These are phyloP conservation scores for Lasioglossum pauxillum DNA, from an alignment of 2,888 invertebrate genomes.

Conservation along the genomic window DNA sequence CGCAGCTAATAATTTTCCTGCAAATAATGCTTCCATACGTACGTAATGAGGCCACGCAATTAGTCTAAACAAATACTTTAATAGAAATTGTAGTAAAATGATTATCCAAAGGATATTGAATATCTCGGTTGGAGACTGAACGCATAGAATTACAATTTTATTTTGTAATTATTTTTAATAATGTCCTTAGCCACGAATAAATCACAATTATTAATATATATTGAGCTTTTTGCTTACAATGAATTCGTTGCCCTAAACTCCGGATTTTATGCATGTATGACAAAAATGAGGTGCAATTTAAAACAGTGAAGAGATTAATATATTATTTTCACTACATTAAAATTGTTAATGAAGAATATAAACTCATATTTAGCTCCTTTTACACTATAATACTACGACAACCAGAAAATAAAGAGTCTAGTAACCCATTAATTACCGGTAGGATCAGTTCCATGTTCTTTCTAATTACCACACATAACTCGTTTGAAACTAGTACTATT, in stretches of 20 bases:
- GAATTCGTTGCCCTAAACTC: no score
- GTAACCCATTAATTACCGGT: no score
- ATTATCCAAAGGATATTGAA: background rate
- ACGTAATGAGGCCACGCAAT: background rate
- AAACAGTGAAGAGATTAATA: no score
- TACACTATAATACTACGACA: no score
- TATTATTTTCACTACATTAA: no score
- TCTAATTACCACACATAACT: no score
- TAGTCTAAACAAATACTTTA: background rate
- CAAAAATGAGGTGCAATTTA: no score
- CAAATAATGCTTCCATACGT: background rate
- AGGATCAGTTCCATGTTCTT: background rate
- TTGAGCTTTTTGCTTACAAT: no score
- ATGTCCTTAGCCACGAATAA: background rate
- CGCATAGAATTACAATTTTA: background rate
- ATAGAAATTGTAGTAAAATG: background rate
- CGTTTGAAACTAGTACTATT: background rate
- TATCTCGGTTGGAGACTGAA: background rate
- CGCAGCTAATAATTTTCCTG: conserved; percentile 9
- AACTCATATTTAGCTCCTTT: no score
- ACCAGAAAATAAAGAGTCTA: background rate
- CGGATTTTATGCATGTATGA: no score
- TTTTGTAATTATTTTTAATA: background rate
- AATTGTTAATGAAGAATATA: no score
- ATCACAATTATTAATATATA: background rate